Base-by-base conservation (phyloP, 2,113 vertebrate genomes). In the Saguinus midas region DNA sequence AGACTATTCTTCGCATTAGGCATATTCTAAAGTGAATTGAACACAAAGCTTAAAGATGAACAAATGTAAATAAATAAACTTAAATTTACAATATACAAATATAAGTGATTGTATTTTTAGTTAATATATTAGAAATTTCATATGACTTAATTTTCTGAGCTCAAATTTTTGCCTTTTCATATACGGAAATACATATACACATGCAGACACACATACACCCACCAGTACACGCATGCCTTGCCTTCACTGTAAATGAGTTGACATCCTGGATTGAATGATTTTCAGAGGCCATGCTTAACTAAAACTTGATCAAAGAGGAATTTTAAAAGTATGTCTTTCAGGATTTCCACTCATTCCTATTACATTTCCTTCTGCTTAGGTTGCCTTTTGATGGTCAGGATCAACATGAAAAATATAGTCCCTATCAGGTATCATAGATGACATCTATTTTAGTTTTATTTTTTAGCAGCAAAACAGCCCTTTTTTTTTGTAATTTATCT, bases 401-500 rank as follows among this genome's bases (percentile, higher is more conserved):
- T 80, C n/a, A 76, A 58, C 55, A 73, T 90, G 52, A 75, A 55
- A 85, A 87, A 73, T 32, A 94, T 61, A 45, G 87, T 92, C 5
- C 16, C 32, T 35, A 58, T 93, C 45, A 68, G 66, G 20, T 68
- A 64, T 64, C 27, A 64, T 32, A 95, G 58, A 93, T 94, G 86
- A 48, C n/a, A 85, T 94, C 43, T 90, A 66, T 95, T 92, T 94
- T 84, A 73, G 32, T 72, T 93, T 73, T 72, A 92, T 86, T 89
- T 97, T 95, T 97, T 68, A 94, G 78, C 64, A 93, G 58, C 82
- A 86, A 92, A 97, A 94, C 35, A 85, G 78, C 57, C 50, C 29
- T 93, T 92, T 92, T 98, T 96, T 80, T 90, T 91, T 85, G 66
- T 96, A 87, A 96, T 93, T 96, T 96, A 89, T 93, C 86, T 95